A percentile compares a stretch with the other conserved stretches of the same genome.
Conservation (phyloP, 2,113 vertebrate species). For the Tauraco erythrolophus region DNA sequence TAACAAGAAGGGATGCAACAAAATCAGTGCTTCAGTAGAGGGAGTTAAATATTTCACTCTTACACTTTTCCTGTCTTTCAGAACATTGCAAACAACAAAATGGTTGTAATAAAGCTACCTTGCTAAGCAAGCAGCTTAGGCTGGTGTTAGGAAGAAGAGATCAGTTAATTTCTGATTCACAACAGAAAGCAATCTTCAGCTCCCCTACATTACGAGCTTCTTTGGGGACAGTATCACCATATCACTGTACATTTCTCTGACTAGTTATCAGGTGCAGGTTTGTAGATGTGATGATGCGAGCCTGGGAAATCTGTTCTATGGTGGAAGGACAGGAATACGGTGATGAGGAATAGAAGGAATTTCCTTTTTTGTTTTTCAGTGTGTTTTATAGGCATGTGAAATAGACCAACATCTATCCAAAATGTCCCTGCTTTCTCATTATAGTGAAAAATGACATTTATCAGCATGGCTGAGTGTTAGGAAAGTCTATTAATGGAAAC, state of each 20-base stretch:
- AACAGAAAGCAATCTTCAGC: background rate
- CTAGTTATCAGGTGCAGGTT: background rate
- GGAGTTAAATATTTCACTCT: background rate
- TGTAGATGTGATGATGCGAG: background rate
- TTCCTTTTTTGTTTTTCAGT: background rate
- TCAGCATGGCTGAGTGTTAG: background rate
- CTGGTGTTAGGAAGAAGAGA: background rate
- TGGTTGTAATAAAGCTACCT: background rate
- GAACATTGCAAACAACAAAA: background rate
- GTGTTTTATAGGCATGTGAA: background rate
- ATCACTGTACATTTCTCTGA: background rate
- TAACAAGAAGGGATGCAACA: background rate
- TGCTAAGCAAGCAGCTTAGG: background rate
- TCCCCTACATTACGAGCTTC: background rate
- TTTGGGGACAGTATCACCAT: background rate
- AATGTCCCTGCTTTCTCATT: background rate
- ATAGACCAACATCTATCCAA: background rate
- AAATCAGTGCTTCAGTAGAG: background rate
- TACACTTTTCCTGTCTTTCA: background rate
- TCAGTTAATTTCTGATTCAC: background rate
- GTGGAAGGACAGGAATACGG: background rate
- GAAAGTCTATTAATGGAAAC: background rate
- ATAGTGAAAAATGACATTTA: conserved; percentile 7
- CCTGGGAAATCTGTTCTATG: background rate
- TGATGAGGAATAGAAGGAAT: background rate